phyloP scores from a whole-genome alignment of 2,888 invertebrate genomes.

The Eupithecia vulgata region DNA sequence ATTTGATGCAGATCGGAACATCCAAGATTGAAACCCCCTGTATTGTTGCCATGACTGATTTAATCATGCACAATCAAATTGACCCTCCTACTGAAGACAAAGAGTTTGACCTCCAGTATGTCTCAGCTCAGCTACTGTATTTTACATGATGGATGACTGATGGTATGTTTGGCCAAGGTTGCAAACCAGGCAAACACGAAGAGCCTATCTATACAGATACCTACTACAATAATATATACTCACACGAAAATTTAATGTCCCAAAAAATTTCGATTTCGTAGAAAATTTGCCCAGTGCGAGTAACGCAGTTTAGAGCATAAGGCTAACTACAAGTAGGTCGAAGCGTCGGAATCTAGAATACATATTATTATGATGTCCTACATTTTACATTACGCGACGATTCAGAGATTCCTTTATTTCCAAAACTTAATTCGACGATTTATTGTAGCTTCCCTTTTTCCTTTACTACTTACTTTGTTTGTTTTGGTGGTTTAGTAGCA shows the following conservation, averaged over 20 bases:
- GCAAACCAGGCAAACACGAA: neutral
- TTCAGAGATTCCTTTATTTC: neutral
- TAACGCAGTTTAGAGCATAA: no score
- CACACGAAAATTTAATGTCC: no score
- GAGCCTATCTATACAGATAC: no score
- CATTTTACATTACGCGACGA: no score
- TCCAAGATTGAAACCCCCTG: constrained; percentile 5
- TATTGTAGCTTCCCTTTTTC: neutral
- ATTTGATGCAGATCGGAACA: neutral
- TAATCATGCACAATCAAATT: constrained; percentile 38
- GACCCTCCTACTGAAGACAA: constrained; percentile 28
- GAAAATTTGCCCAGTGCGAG: no score
- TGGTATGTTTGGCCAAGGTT: neutral
- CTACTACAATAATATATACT: no score
- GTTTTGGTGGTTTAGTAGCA: neutral
- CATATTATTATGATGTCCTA: no score
- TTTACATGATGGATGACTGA: constrained; percentile 1
- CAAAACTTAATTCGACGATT: neutral
- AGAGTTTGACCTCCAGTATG: constrained; percentile 20
- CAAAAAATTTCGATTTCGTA: no score
- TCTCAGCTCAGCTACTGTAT: constrained; percentile 2
- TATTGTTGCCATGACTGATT: constrained; percentile 36
- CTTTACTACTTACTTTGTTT: neutral
- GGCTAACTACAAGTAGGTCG: neutral
- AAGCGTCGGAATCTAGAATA: no score